Evolutionary conservation across 2,888 invertebrate genomes (phyloP), one percentile per base, ranked within the genome.

Genomic region (Eueremaeus valkanovi): DNA sequence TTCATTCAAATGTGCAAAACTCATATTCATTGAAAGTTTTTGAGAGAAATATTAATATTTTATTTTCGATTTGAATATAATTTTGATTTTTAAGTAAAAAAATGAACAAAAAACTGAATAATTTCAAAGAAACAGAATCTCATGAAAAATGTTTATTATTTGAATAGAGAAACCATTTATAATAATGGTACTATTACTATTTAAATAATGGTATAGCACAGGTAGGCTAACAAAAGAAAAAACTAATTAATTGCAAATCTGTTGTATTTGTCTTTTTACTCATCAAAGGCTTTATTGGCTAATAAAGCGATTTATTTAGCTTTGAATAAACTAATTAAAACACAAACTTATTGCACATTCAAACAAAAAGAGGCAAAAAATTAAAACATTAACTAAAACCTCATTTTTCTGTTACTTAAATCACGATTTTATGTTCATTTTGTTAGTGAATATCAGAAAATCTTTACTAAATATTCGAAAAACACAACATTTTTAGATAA

Each of bases 301-400:
- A 63, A 21, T 63, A 36, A 63, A 63, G 63, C 63, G 33, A 63
- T 63, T 63, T 33, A 63, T 63, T 33, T 11, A 55, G 33, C 63
- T 18, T 63, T 63, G 63, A 33, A 63, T 33, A 63, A 63, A 36
- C 31, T 63, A 63, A 63, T 63, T 63, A 21, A 63, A 5, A 9
- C 24, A 45, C 42, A n/a, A n/a, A n/a, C 18, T 55, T 18, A 36
- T 63, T 63, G 8, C 36, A 33, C 21, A 63, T 63, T 61, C 61
- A 63, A 33, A 33, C 63, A 63, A 33, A 51, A 55, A 63, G 33
- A 8, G 11, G 36, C 36, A 36, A 36, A 36, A 36, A 5, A 5
- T 36, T 8, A 36, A 36, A 8, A 36, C 11, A 5, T 36, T 36
- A n/a, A n/a, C n/a, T 16, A 51, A 51, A 51, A 51, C 51, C 51